Base-by-base conservation (phyloP, 2,113 vertebrate genomes). In the Ailuropoda melanoleuca region DNA sequence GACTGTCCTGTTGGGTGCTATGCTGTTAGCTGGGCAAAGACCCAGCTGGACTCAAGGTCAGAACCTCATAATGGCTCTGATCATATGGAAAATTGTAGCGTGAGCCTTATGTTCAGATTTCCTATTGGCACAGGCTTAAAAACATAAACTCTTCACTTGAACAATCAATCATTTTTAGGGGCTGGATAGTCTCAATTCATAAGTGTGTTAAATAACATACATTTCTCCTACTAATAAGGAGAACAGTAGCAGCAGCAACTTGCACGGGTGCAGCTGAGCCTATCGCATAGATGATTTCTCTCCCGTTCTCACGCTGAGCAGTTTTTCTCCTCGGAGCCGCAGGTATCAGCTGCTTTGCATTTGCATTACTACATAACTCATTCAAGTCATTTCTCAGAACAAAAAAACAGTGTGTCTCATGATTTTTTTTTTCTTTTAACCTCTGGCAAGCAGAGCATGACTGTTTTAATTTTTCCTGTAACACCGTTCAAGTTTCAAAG, bases 331-430 rank as follows among this genome's bases (percentile, higher is more conserved):
- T 75, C 46, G 23, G 46, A 92, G 74, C 8, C 60, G 55, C 58
- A 90, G 74, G 60, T 83, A 82, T 55, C 29, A 29, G 53, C 21
- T 89, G 78, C n/a, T 93, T 96, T 93, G 66, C 10, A 84, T 90
- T 87, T 91, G 68, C 21, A 53, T 72, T 86, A 46, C 75, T 94
- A 95, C 95, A 53, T 81, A 93, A 85, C 14, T 77, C 56, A 19
- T 90, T 95, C 31, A 90, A 29, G 37, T 56, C 17, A 12, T 26
- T 88, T 93, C 39, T 29, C 31, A 70, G 39, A 95, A 96, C 50
- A 92, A 95, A 96, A 23, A 60, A 75, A 92, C 4, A 48, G 19
- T 74, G 24, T 90, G 43, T 80, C 43, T 31, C 68, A 29, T 74
- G 82, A 70, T 72, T 83, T 34, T 53, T 72, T 91, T 26, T 66